Evolutionary conservation across 2,113 vertebrate species (phyloP), one percentile per base, ranked within the genome.

Genomic region (Benitochromis conjunctus): DNA sequence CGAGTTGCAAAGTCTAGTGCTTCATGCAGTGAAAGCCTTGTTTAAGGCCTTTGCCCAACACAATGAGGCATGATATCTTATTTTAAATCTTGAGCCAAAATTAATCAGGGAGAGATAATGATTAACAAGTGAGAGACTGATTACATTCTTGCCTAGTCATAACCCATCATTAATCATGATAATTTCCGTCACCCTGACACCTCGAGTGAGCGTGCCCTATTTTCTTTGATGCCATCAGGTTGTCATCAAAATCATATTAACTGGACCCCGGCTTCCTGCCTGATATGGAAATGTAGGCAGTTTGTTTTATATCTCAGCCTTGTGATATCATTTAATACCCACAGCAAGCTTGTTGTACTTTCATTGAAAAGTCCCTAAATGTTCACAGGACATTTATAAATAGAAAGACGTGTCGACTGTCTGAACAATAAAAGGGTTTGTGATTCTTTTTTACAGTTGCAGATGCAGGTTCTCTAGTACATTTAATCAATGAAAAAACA

Each of bases 111-210:
- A 76, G 57, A 85, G 86, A 89, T 93, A 90, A 94, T 92, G 90
- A 94, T 93, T 87, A 92, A 90, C 85, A 92, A 94, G 90, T 87
- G 82, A 91, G 89, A 83, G 84, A 82, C 89, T 92, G 92, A 94
- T 93, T 93, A 92, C 90, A 82, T 88, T 86, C 41, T 84, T 89
- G 85, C 76, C 74, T 90, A 26, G 84, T 89, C 38, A 41, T 91
- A 94, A 92, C 90, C 89, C 79, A 34, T 84, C 79, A 94, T 94
- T 95, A 95, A 93, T 94, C 91, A 92, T 91, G 91, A 91, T 94
- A 79, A 93, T 94, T 93, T 92, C 79, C 78, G 62, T 91, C 85
- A 83, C 85, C 83, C 88, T 90, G 90, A 90, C 91, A 94, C 84
- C 89, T 92, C 81, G 83, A 91, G 88, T 85, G 87, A 87, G 89